Conservation (phyloP, 2,888 invertebrate genomes). For the Ceratothoa steindachneri region DNA sequence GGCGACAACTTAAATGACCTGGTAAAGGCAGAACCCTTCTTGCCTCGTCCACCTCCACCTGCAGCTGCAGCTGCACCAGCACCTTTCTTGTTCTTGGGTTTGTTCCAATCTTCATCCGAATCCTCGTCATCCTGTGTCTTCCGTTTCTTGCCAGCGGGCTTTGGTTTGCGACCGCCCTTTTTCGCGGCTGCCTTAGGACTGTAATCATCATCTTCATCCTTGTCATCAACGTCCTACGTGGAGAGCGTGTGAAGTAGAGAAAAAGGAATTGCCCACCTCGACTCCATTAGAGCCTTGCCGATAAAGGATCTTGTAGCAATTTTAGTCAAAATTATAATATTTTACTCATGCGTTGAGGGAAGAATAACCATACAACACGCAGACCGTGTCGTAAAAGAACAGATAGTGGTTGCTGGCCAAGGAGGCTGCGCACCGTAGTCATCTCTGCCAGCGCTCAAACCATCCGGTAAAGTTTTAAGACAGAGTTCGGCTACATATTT, state of each 20-base stretch:
- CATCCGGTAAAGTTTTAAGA: no score
- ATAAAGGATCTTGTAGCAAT: no score
- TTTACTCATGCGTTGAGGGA: no score
- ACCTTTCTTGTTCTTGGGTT: slow-evolving; percentile 19
- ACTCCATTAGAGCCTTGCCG: no score
- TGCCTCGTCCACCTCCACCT: slow-evolving; percentile 28
- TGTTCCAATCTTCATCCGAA: slow-evolving; percentile 47
- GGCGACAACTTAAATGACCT: slow-evolving; percentile 78
- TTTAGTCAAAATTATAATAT: no score
- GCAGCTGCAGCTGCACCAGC: not conserved
- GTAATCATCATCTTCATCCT: slow-evolving; percentile 28
- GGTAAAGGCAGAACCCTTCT: slow-evolving; percentile 70
- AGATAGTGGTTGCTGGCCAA: no score
- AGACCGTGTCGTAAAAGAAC: no score
- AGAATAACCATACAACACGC: no score
- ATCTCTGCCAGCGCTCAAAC: no score
- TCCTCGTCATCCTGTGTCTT: slow-evolving; percentile 39
- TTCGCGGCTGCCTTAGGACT: slow-evolving; percentile 27
- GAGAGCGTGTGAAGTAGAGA: not conserved
- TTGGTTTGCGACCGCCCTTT: slow-evolving; percentile 17
- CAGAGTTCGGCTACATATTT: no score
- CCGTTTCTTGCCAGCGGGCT: slow-evolving; percentile 21
- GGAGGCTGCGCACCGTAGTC: no score
- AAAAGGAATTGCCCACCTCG: not conserved
- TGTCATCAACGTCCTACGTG: slow-evolving; percentile 18